Percentiles rank a stretch among this genome's conserved stretches.
These are phyloP conservation scores for Adelognathus sp. DNA, from an alignment of 2,888 invertebrate species.

Conservation along the genomic window DNA sequence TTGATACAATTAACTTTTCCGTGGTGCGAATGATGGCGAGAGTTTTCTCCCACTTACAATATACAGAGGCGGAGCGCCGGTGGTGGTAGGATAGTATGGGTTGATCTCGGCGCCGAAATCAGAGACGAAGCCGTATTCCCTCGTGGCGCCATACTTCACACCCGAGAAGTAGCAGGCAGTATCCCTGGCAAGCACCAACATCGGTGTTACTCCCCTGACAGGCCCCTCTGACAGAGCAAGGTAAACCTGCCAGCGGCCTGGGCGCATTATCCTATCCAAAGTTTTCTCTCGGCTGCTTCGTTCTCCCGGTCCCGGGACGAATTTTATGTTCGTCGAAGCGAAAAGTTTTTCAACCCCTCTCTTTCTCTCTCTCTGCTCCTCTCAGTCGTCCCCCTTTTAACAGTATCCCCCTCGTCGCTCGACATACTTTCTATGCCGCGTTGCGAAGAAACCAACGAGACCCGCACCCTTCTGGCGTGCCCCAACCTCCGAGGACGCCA, in stretches of 20 bases:
- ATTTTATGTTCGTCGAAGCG: constrained; percentile 60
- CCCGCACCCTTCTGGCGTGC: not conserved
- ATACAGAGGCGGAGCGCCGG: not conserved
- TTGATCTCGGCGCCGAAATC: constrained; percentile 45
- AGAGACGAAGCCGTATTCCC: constrained; percentile 46
- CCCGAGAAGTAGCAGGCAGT: constrained; percentile 38
- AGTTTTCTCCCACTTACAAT: constrained; percentile 49
- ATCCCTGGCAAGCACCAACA: not conserved
- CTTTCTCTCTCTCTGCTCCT: constrained; percentile 9
- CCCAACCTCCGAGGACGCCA: constrained; percentile 11
- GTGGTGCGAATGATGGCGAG: constrained; percentile 24
- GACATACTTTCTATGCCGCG: constrained; percentile 20
- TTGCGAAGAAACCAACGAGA: constrained; percentile 29
- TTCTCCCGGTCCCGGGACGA: constrained; percentile 42
- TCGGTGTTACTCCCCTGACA: not conserved
- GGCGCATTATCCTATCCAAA: constrained; percentile 58
- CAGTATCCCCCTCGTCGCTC: constrained; percentile 38
- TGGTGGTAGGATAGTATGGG: not conserved
- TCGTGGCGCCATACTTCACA: constrained; percentile 49
- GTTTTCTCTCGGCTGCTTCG: constrained; percentile 49
- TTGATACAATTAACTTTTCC: constrained; percentile 63
- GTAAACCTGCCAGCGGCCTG: constrained; percentile 49
- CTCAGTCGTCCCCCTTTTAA: no score
- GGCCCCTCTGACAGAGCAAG: constrained; percentile 21
- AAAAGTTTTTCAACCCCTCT: constrained; percentile 48